A percentile compares a stretch with the other conserved stretches of the same genome.
phyloP scores from a whole-genome alignment of 2,797 vertebrate species.

The Nannoperca australis region DNA sequence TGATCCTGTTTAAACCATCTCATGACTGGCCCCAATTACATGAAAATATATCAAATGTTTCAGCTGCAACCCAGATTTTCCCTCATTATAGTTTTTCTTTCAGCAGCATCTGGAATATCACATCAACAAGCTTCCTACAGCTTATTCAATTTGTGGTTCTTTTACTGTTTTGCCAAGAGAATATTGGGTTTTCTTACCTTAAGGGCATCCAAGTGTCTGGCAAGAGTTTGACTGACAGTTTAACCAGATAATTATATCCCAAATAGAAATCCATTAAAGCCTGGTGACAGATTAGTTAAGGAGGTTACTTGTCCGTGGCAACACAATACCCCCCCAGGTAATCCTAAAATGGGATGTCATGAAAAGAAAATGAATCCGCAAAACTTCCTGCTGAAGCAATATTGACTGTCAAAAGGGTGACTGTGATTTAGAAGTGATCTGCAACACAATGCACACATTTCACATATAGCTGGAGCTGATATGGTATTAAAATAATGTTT shows the following conservation, averaged over 20 bases:
- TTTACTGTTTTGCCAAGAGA: slow-evolving; percentile 14
- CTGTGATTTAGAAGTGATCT: slow-evolving; percentile 50
- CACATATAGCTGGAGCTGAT: not conserved
- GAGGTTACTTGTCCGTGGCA: slow-evolving; percentile 56
- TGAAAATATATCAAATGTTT: slow-evolving; percentile 8
- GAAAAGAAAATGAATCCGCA: slow-evolving; percentile 58
- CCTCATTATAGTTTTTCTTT: not conserved
- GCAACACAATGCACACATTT: slow-evolving; percentile 14
- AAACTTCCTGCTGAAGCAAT: slow-evolving; percentile 50
- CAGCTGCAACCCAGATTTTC: not conserved
- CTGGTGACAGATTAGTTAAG: slow-evolving; percentile 67
- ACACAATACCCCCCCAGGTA: slow-evolving; percentile 58
- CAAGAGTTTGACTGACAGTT: slow-evolving; percentile 58
- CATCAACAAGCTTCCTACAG: not conserved
- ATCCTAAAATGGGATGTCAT: slow-evolving; percentile 70
- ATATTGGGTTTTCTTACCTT: slow-evolving; percentile 46
- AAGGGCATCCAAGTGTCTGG: slow-evolving; percentile 44
- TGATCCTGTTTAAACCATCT: slow-evolving; percentile 10
- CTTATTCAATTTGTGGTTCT: slow-evolving; percentile 22
- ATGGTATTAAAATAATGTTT: not conserved
- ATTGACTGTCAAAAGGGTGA: slow-evolving; percentile 36
- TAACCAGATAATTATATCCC: slow-evolving; percentile 64
- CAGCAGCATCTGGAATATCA: slow-evolving; percentile 15
- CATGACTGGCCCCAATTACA: slow-evolving; percentile 4
- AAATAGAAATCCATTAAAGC: slow-evolving; percentile 65